Evolutionary conservation across 2,113 vertebrate genomes (phyloP), one percentile per base, ranked within the genome.

Genomic region (Hydropotes inermis): DNA sequence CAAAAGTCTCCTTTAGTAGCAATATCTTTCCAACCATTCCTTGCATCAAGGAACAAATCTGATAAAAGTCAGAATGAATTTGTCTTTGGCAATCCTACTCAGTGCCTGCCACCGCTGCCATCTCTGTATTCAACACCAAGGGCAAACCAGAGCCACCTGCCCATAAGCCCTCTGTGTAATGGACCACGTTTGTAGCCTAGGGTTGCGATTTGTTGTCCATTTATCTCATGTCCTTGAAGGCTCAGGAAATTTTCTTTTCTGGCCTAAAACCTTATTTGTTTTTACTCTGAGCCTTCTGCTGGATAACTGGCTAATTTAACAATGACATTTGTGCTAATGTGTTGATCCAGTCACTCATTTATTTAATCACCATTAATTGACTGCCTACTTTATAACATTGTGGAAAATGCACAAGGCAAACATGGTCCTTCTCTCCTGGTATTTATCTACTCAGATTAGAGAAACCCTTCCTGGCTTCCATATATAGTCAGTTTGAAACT

Each of bases 291-390:
- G 33, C 16, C n/a, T 94, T 85, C 25, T 67, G 58, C 14, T 52
- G 23, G n/a, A 25, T 90, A 87, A 83, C 84, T 74, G 55, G 45
- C 82, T 93, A 60, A 94, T 60, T 91, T 70, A 92, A 78, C 78
- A 45, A 70, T 89, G 67, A 43, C 60, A 79, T 87, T 92, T 57
- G 17, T 87, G 43, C 15, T 91, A 54, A 64, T 54, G 39, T 91
- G 58, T 86, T 92, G 83, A 93, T 82, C 45, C 12, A 76, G 27
- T 45, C 64, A 39, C n/a, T 91, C 45, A 60, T 93, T 79, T 93
- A 61, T 88, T 95, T 93, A 57, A 82, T 45, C 7, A 15, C 25
- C 78, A 86, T 74, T 93, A 91, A 82, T 25, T 96, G 54, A 74
- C 28, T 87, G 47, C 25, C 43, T 87, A 33, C 9, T 90, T 95